Evolutionary conservation across 2,797 vertebrate genomes (phyloP).

Genomic region (Trachops cirrhosus): DNA sequence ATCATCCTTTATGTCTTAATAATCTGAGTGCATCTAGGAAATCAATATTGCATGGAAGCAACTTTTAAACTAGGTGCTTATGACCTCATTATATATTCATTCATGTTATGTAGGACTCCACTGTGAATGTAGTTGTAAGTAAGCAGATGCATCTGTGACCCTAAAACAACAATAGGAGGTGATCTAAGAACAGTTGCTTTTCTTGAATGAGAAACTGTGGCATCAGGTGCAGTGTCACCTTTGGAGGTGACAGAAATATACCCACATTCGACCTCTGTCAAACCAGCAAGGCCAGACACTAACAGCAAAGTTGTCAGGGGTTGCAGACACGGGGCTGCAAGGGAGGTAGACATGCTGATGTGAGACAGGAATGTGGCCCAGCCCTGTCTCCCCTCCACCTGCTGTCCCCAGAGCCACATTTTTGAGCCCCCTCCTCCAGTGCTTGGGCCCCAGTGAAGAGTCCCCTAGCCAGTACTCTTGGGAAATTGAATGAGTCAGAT

Average conservation of each 20-base stretch:
- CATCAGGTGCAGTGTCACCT: background rate
- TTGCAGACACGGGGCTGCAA: rapidly evolving
- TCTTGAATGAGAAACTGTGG: background rate
- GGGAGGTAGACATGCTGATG: background rate
- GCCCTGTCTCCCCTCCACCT: no score
- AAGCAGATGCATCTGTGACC: background rate
- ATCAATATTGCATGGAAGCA: background rate
- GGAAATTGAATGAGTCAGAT: background rate
- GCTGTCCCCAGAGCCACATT: background rate
- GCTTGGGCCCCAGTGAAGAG: background rate
- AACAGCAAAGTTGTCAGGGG: background rate
- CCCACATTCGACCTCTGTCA: background rate
- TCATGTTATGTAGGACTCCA: background rate
- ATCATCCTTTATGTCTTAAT: background rate
- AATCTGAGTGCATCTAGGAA: background rate
- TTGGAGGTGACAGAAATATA: background rate
- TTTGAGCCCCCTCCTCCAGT: background rate
- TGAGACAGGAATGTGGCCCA: background rate
- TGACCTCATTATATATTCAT: background rate
- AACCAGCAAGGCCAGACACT: background rate
- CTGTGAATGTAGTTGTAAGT: background rate
- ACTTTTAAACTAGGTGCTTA: background rate
- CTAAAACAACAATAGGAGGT: background rate
- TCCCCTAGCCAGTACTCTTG: background rate
- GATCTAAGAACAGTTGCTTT: background rate